Conservation (phyloP, 2,113 vertebrate genomes). For the Condylura cristata region DNA sequence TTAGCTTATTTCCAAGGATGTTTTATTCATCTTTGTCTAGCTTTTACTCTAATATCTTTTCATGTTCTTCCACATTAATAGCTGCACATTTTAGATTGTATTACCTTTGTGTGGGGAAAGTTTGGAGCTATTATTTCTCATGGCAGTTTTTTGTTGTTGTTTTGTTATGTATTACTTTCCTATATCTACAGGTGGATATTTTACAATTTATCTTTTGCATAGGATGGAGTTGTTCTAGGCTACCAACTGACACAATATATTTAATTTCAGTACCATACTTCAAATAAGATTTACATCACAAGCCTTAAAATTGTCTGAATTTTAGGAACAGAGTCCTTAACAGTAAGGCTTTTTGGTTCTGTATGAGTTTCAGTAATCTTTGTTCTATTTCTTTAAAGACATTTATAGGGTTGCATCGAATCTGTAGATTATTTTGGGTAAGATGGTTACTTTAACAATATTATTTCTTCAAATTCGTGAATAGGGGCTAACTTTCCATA, state of each 20-base stretch:
- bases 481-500: too few relatives aligned
- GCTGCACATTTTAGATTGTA: not conserved
- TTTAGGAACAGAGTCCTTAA: not conserved
- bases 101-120: not conserved
- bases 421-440: too few relatives aligned
- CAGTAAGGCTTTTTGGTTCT: not conserved
- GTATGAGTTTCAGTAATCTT: too few relatives aligned
- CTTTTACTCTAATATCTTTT: not conserved
- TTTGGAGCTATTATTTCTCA: not conserved
- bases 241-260: not conserved
- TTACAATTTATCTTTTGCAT: not conserved
- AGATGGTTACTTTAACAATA: too few relatives aligned
- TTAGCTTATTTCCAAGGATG: not conserved
- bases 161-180: not conserved
- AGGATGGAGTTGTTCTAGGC: not conserved
- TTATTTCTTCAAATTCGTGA: too few relatives aligned
- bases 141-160: not conserved
- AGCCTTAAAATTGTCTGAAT: not conserved
- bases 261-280: not conserved
- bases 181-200: not conserved
- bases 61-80: not conserved
- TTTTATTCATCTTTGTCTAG: not conserved
- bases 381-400: too few relatives aligned
- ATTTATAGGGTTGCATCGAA: too few relatives aligned
- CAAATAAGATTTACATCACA: not conserved